Evolutionary conservation across 2,888 invertebrate genomes (phyloP).

Genomic region (Barypeithes pellucidus): DNA sequence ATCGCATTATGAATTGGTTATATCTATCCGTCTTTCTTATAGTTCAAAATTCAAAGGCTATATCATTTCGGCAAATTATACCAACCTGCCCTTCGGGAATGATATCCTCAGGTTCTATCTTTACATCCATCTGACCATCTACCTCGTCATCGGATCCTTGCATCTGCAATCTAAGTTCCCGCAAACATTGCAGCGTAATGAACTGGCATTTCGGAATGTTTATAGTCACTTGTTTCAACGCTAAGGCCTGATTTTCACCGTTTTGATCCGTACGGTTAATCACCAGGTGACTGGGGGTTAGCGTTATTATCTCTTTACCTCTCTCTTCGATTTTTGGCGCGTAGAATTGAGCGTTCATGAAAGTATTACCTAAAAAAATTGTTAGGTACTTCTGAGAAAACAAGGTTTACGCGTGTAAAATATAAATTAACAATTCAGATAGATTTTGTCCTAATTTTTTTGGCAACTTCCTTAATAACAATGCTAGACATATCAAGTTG

Average conservation of each 20-base stretch:
- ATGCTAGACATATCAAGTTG: too few relatives aligned
- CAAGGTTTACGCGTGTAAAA: too few relatives aligned
- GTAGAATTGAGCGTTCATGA: constrained; percentile 64
- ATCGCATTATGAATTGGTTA: too few relatives aligned
- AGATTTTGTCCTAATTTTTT: too few relatives aligned
- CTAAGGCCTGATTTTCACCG: constrained; percentile 55
- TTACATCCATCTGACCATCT: constrained; percentile 41
- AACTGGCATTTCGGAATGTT: constrained; percentile 67
- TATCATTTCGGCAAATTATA: too few relatives aligned
- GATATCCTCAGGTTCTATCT: constrained; percentile 51
- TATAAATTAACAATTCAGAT: too few relatives aligned
- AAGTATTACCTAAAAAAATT: constrained; percentile 16
- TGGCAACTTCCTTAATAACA: too few relatives aligned
- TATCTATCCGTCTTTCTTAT: too few relatives aligned
- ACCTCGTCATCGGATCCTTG: constrained; percentile 21
- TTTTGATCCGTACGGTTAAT: constrained; percentile 56
- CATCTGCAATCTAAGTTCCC: constrained; percentile 40
- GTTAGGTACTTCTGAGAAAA: too few relatives aligned
- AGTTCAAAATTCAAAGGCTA: too few relatives aligned
- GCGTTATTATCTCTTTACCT: constrained; percentile 61
- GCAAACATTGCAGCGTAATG: constrained; percentile 58
- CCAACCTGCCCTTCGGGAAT: constrained; percentile 9
- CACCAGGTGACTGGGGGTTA: constrained; percentile 63
- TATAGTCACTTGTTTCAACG: constrained; percentile 64
- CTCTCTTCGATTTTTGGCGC: constrained; percentile 59